phyloP scores from a whole-genome alignment of 2,888 invertebrate species.

The Rotaria socialis region DNA sequence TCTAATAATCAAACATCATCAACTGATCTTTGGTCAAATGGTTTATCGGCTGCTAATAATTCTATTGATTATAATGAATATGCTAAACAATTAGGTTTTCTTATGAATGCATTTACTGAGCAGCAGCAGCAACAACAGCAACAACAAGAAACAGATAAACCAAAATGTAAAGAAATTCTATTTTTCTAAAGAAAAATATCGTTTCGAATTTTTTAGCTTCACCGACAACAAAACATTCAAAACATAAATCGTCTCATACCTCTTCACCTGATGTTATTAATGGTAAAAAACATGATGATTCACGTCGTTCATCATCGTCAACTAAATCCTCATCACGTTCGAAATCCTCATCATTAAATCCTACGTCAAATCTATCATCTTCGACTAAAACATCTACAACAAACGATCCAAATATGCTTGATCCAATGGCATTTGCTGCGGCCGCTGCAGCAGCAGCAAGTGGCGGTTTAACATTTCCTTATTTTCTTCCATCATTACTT shows the following conservation, averaged over 20 bases:
- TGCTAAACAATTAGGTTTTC: conserved; percentile 25
- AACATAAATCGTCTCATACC: neutral
- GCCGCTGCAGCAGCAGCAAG: neutral
- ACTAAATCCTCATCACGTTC: conserved; percentile 1
- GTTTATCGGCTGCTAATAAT: neutral
- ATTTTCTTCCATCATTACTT: conserved; percentile 4
- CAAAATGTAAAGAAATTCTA: neutral
- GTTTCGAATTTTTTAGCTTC: neutral
- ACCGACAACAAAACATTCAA: conserved; percentile 31
- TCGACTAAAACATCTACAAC: neutral
- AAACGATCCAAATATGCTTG: neutral
- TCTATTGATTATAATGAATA: conserved; percentile 26
- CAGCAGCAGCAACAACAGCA: neutral
- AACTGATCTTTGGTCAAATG: conserved; percentile 19
- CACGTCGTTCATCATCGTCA: neutral
- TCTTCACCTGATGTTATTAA: neutral
- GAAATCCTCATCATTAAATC: neutral
- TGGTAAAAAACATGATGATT: conserved; percentile 17
- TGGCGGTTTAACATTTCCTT: conserved; percentile 15
- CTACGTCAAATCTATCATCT: neutral
- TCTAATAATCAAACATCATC: neutral
- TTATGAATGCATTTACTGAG: conserved; percentile 33
- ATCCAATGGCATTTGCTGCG: conserved; percentile 3
- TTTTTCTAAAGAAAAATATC: neutral
- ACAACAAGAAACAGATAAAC: neutral